phyloP scores from a whole-genome alignment of 2,113 vertebrate species.

The Caracal caracal region DNA sequence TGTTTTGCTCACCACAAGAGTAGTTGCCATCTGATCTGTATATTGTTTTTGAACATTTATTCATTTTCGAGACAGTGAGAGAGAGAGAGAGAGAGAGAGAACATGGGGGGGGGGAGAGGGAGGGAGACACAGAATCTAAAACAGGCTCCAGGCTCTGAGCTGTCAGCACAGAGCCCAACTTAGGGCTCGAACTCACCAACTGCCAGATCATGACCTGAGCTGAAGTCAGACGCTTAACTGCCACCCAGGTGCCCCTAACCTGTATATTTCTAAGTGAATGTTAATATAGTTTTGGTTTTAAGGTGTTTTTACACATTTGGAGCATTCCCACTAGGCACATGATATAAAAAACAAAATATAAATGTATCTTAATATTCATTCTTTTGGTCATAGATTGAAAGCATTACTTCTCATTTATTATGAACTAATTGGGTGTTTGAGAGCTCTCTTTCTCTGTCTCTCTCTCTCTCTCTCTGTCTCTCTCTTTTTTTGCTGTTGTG shows the following conservation, averaged over 20 bases:
- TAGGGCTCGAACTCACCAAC: background rate
- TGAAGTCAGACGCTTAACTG: background rate
- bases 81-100: no score
- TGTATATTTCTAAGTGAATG: slow-evolving; percentile 1
- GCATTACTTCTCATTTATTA: background rate
- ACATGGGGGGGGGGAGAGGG: no score
- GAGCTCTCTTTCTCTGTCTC: background rate
- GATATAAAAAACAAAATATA: background rate
- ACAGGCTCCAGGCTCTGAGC: no score
- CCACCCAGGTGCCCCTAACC: background rate
- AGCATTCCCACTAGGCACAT: background rate
- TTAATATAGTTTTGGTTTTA: background rate
- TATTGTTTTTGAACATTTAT: background rate
- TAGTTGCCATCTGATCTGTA: background rate
- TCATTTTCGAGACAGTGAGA: no score
- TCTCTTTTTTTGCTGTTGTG: background rate
- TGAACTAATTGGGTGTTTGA: background rate
- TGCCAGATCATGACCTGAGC: background rate
- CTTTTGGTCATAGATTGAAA: background rate
- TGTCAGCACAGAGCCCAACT: background rate
- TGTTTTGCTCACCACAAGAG: background rate
- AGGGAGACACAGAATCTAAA: no score
- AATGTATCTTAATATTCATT: background rate
- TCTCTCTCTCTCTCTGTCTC: no score
- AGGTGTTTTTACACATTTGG: background rate